phyloP scores from a whole-genome alignment of 1,140 invertebrate genomes.

The Papilio polytes region DNA sequence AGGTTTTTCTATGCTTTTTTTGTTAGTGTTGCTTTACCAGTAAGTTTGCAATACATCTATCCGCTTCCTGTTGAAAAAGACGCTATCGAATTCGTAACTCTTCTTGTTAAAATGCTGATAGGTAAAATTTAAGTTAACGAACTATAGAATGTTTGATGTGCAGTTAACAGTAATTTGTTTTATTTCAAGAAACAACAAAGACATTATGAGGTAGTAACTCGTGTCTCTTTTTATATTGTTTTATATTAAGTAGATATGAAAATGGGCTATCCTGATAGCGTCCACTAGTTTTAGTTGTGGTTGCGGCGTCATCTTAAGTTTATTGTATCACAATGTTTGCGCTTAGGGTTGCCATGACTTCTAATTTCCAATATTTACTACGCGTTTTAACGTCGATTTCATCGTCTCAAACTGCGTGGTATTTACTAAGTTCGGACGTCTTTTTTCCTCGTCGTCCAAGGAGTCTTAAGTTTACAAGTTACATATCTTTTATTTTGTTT shows the following conservation, averaged over 20 bases:
- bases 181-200: background rate
- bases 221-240: background rate
- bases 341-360: background rate
- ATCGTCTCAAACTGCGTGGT: background rate
- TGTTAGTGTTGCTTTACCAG: background rate
- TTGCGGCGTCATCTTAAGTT: background rate
- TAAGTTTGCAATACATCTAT: background rate
- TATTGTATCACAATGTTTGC: constrained; percentile 6
- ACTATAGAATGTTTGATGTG: background rate
- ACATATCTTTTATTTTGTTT: too few species aligned
- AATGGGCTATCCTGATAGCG: background rate
- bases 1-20: background rate
- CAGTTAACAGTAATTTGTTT: background rate
- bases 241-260: background rate
- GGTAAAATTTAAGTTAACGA: background rate
- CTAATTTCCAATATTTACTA: too few species aligned
- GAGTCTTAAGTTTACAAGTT: background rate
- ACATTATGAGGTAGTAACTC: background rate
- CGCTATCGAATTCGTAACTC: background rate
- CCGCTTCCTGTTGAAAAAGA: background rate
- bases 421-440: background rate
- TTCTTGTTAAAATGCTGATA: background rate
- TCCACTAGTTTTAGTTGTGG: background rate
- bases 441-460: background rate
- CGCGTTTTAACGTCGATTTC: too few species aligned